Evolutionary conservation across 2,797 vertebrate genomes (phyloP).

Genomic region (Diplodus puntazzo): DNA sequence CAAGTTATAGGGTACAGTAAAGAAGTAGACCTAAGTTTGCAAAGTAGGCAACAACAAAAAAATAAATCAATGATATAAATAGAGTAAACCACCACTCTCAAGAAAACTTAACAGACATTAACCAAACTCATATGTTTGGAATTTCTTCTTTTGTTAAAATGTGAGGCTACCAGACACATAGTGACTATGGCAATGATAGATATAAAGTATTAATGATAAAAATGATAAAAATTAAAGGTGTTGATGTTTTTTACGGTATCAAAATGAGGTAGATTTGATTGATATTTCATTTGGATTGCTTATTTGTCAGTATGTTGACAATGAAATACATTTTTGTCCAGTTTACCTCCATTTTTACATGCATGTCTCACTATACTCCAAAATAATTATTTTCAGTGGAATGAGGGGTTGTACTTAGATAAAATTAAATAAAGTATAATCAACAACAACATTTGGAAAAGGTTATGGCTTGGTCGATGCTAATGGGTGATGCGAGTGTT

Average conservation of each 20-base stretch:
- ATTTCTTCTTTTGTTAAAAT: background rate
- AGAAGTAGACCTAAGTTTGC: background rate
- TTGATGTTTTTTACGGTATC: too few relatives aligned
- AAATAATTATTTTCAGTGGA: background rate
- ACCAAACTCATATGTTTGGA: background rate
- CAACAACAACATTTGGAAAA: constrained; percentile 20
- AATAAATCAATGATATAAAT: background rate
- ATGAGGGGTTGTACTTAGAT: background rate
- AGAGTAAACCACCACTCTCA: background rate
- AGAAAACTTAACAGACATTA: background rate
- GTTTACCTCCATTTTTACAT: background rate
- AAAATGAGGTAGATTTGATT: background rate
- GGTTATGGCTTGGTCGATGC: constrained; percentile 3
- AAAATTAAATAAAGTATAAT: constrained; percentile 4
- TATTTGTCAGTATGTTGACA: background rate
- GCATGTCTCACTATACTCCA: background rate
- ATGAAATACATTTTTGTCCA: constrained; percentile 4
- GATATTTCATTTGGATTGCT: background rate
- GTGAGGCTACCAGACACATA: background rate
- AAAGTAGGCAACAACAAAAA: background rate
- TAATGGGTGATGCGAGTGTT: constrained; percentile 33
- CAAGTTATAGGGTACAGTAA: background rate
- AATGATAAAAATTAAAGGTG: background rate
- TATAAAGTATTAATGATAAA: background rate
- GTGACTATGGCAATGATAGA: background rate